Base-by-base conservation (phyloP, 2,797 vertebrate species). In the Balearica regulorum region DNA sequence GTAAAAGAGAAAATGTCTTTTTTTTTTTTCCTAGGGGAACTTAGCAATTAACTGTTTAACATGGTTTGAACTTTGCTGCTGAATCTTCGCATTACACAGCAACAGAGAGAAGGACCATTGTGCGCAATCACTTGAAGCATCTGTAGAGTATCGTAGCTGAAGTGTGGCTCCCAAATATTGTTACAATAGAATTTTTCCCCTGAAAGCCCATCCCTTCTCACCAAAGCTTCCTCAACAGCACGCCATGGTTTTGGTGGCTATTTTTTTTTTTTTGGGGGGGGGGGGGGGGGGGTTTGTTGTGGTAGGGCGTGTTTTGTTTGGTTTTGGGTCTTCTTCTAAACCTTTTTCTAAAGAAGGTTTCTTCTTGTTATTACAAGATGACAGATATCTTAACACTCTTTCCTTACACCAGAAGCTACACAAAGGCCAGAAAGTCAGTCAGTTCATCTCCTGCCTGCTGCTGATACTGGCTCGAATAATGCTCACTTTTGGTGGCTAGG, bases 401-500 rank as follows among this genome's bases (percentile, higher is more conserved):
- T 66, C 51, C 54, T 91, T 76, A 54, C 11, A 83, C 37, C 37
- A 51, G 11, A 51, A 49, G 61, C 41, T 64, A 55, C 0, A 72
- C 48, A 48, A 76, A 95, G 82, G n/a, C 31, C 66, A 77, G 73
- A 78, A 76, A 68, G 83, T 43, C 72, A 61, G 53, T 18, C 70
- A 87, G 31, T 64, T 86, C 84, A 82, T 55, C 80, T 93, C 76
- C 65, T 81, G 76, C 53, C 83, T 49, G 14, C 54, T 65, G 62
- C 83, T 53, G 68, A 81, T 62, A 77, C 72, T 17, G 35, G 71
- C 68, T 90, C 33, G 7, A 88, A 90, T 89, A 96, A 85, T 26
- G 87, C 77, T 96, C 78, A 91, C 60, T 95, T 95, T 83, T 87
- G 87, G 86, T 95, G 91, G 49, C 70, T 49, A 33, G 82, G 46